Base-by-base conservation (phyloP, 2,888 invertebrate species). In the Xestia rhomboidea region DNA sequence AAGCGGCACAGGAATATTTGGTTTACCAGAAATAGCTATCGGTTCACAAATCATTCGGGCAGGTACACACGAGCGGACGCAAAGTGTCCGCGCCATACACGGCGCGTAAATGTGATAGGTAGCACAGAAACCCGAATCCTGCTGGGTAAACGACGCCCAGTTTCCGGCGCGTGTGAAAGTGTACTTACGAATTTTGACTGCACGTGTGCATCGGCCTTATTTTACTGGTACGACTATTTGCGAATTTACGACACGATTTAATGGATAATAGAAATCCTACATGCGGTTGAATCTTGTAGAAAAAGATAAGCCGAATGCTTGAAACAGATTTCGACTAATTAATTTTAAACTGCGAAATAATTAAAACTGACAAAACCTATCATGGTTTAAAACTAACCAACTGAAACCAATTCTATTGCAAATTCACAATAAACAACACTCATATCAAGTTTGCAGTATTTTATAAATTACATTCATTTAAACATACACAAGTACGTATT, bases 1-100 rank as follows among this genome's bases (percentile, higher is more conserved):
- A 96, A 95, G 94, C 93, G 91, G 92, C 88, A 84, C 91, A 87
- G 91, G 92, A 92, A 93, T 95, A 95, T 95, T 95, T 94, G 89
- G 92, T 92, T 94, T 92, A 92, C 93, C 93, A 89, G 89, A 94
- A 96, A 96, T 96, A 96, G 95, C 94, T 95, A 95, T 95, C 95
- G 91, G 88, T 89, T 91, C 92, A 94, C 93, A 93, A 94, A 95
- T 95, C 94, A 94, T 92, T 93, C 85, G 83, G 87, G 90, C 94
- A 95, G 93, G 94, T 94, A 93, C 89, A 90, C 64, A 64, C 64
- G 41, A 41, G n/a, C 72, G 41, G 72, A 79, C 84, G 82, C 83
- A 70, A 81, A 82, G 75, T 86, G 84, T 77, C 82, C 82, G 77
- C 70, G 38, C 87, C 89, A 69, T 88, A 87, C 68, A 89, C 82